These are phyloP conservation scores for Aelia acuminata DNA, from an alignment of 2,888 invertebrate genomes.

Conservation along the genomic window DNA sequence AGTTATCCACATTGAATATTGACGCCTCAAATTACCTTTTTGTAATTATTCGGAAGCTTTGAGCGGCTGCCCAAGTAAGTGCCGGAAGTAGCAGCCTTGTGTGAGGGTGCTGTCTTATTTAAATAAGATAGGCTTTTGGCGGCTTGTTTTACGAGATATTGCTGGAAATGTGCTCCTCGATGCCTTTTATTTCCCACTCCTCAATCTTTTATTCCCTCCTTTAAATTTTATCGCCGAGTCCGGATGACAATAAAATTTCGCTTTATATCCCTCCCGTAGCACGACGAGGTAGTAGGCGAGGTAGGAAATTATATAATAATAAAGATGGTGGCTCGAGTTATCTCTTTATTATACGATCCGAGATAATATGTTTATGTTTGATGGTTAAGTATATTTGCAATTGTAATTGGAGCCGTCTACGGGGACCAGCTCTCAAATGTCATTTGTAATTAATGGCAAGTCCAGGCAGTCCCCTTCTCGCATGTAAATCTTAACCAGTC, in stretches of 20 bases:
- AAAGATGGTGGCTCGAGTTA: background rate
- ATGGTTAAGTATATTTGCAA: constrained; percentile 26
- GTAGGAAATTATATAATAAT: background rate
- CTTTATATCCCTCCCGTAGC: background rate
- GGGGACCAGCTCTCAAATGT: background rate
- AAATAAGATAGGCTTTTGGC: background rate
- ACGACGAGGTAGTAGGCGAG: background rate
- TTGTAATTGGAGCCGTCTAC: background rate
- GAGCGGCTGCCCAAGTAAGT: too few species aligned
- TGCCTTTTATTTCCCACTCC: background rate
- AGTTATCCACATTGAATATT: too few species aligned
- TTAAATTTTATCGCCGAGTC: constrained; percentile 1
- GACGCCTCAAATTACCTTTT: too few species aligned
- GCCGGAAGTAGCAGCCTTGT: background rate
- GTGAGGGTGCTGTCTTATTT: background rate
- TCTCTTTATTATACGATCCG: background rate
- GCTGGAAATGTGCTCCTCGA: background rate
- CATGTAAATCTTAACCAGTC: background rate
- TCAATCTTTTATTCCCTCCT: background rate
- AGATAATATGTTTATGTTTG: constrained; percentile 26
- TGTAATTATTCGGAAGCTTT: too few species aligned
- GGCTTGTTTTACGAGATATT: background rate
- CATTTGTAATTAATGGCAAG: constrained; percentile 14
- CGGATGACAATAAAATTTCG: background rate
- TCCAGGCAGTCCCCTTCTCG: background rate